Percentiles rank a stretch among this genome's conserved stretches.
phyloP scores from a whole-genome alignment of 2,113 vertebrate species.

The Prionailurus bengalensis region DNA sequence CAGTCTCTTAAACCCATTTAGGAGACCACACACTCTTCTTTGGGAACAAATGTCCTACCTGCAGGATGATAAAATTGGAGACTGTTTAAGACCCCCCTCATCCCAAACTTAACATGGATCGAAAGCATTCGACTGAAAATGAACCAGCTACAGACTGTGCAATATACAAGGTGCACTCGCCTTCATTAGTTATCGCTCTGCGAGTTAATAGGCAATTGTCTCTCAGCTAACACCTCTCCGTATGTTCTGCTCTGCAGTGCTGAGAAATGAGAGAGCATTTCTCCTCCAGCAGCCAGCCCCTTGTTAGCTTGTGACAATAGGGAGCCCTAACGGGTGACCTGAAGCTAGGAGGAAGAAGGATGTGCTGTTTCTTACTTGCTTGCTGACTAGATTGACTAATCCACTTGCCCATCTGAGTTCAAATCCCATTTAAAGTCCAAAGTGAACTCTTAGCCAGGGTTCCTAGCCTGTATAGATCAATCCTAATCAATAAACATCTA shows the following conservation, averaged over 20 bases:
- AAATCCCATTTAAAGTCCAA: not conserved
- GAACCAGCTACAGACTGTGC: not conserved
- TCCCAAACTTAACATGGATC: not conserved
- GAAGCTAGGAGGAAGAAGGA: not conserved
- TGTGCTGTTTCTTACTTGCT: not conserved
- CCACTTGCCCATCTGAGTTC: not conserved
- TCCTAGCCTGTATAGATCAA: not conserved
- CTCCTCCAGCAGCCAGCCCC: not conserved
- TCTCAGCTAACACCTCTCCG: not conserved
- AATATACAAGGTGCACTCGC: not conserved
- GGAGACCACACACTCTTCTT: not conserved
- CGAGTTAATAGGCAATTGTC: not conserved
- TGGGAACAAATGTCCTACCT: not conserved
- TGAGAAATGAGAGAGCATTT: not conserved
- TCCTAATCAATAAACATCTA: not conserved
- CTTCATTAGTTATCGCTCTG: not conserved
- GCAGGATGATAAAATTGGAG: not conserved
- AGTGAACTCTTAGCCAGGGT: not conserved
- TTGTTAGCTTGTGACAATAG: not conserved
- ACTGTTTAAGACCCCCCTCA: not conserved
- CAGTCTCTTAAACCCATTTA: not conserved
- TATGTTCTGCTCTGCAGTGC: not conserved
- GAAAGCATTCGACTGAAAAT: not conserved
- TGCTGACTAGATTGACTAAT: not conserved
- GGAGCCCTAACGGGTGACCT: not conserved